phyloP scores from a whole-genome alignment of 2,797 vertebrate species.

The Dromococcyx pavoninus region DNA sequence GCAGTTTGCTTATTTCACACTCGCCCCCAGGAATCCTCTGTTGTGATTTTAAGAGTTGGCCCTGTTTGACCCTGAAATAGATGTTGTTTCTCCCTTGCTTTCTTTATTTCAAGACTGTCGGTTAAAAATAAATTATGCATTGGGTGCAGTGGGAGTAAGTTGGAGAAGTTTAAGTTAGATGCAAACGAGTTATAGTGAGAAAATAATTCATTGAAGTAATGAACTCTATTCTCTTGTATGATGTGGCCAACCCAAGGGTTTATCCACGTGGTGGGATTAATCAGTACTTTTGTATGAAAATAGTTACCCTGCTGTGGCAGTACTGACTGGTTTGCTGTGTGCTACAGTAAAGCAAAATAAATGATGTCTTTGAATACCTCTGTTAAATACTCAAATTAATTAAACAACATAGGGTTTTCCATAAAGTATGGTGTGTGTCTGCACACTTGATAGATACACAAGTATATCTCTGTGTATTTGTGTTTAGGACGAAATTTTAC shows the following conservation, averaged over 20 bases:
- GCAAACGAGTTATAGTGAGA: slow-evolving; percentile 24
- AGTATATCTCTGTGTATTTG: neutral
- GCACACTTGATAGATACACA: accelerated
- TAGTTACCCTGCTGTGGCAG: neutral
- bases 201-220: slow-evolving; percentile 11
- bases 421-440: neutral
- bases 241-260: neutral
- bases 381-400: neutral
- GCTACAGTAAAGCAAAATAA: neutral
- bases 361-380: neutral
- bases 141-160: slow-evolving; percentile 27
- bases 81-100: slow-evolving; percentile 21
- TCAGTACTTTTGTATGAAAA: neutral
- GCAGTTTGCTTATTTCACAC: slow-evolving; percentile 48
- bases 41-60: slow-evolving; percentile 50
- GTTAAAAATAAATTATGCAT: slow-evolving; percentile 20
- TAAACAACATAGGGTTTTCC: neutral
- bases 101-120: slow-evolving; percentile 6
- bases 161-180: slow-evolving; percentile 10
- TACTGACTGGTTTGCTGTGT: neutral
- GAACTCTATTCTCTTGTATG: neutral
- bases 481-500: neutral
- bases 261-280: neutral
- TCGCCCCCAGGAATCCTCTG: slow-evolving; percentile 50
- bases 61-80: slow-evolving; percentile 25